Percentiles rank a stretch among this genome's conserved stretches.
Conservation (phyloP, 2,888 invertebrate species). For the Lycia hirtaria region DNA sequence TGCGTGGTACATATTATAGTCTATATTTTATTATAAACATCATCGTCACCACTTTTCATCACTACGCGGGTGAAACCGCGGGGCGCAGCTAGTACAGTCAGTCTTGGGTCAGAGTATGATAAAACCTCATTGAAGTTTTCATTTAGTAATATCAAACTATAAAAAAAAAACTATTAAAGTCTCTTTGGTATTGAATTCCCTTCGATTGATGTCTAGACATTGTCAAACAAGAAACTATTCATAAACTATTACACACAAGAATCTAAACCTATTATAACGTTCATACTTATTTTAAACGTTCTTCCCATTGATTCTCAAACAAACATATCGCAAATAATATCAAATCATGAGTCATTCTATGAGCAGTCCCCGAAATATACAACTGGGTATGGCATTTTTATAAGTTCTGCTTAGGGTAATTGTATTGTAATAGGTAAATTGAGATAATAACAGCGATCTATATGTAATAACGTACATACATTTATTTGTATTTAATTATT, state of each 20-base stretch:
- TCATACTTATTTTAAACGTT: constrained; percentile 8
- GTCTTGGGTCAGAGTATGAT: neutral
- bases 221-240: constrained; percentile 15
- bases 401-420: too few relatives aligned
- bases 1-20: too few relatives aligned
- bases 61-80: too few relatives aligned
- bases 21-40: too few relatives aligned
- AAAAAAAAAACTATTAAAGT: too few relatives aligned
- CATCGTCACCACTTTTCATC: too few relatives aligned
- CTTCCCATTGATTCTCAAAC: constrained; percentile 16
- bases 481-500: too few relatives aligned
- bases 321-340: constrained; percentile 13
- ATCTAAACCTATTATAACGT: constrained; percentile 8
- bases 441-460: too few relatives aligned
- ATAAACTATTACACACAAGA: constrained; percentile 15
- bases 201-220: constrained; percentile 7
- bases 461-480: too few relatives aligned
- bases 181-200: neutral
- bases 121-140: neutral
- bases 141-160: neutral
- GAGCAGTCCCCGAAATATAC: constrained; percentile 80
- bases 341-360: constrained; percentile 75
- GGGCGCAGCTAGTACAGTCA: too few relatives aligned
- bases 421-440: too few relatives aligned
- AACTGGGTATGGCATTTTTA: constrained; percentile 61